Conservation (phyloP, 2,113 vertebrate genomes). For the Nanorana parkeri region DNA sequence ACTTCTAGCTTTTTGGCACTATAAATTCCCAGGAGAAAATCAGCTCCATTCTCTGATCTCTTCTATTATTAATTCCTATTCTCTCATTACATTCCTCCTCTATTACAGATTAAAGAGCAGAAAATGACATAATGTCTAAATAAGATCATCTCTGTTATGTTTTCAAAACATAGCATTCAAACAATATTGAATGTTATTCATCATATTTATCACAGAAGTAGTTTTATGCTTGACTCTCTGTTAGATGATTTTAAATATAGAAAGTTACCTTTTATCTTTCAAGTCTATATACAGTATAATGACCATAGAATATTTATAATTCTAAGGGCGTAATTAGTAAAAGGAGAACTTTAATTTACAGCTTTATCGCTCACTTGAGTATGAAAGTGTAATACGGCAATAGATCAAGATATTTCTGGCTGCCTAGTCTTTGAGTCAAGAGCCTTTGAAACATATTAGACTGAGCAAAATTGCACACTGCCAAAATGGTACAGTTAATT, state of each 20-base stretch:
- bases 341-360: constrained; percentile 42
- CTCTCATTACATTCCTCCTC: not conserved
- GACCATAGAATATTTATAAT: constrained; percentile 33
- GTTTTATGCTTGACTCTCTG: constrained; percentile 8
- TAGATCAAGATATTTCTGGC: constrained; percentile 55
- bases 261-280: constrained; percentile 16
- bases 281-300: constrained; percentile 18
- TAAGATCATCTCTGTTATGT: not conserved
- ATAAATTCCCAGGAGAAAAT: constrained; percentile 18
- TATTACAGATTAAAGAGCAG: constrained; percentile 1
- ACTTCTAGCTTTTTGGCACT: not conserved
- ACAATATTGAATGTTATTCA: not conserved
- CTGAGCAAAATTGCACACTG: constrained; percentile 45
- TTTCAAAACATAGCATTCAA: not conserved
- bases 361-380: constrained; percentile 52
- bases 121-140: constrained; percentile 22
- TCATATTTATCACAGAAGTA: constrained; percentile 11
- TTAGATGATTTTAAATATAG: constrained; percentile 32
- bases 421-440: constrained; percentile 31
- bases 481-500: constrained; percentile 51
- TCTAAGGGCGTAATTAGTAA: constrained; percentile 33
- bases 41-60: constrained; percentile 15
- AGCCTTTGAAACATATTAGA: constrained; percentile 50
- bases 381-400: constrained; percentile 40
- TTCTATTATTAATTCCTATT: constrained; percentile 45